Evolutionary conservation across 2,113 vertebrate species (phyloP), one percentile per base, ranked within the genome.

Genomic region (Pycnonotus jocosus): DNA sequence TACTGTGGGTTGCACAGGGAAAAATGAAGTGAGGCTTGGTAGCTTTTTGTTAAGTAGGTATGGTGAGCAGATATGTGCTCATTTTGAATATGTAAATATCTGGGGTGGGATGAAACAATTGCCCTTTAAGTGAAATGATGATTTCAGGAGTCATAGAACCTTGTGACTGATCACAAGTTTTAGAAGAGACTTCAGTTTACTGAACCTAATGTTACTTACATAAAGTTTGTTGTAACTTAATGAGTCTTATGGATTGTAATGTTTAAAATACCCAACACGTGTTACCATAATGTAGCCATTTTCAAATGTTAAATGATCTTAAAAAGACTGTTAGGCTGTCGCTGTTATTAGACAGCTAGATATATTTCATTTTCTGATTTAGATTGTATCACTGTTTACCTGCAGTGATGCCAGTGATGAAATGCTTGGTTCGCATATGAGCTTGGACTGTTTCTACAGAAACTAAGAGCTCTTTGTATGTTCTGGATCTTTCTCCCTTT

Each of bases 151-250:
- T 93, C 76, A 78, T 5, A 83, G 86, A 83, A 33, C 88, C 96
- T 96, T 96, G 94, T 97, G 96, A 96, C 95, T 81, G 88, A 84
- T 97, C 96, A 97, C 94, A 93, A 93, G 96, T 84, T 92, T 81
- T 84, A 81, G 72, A 74, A 68, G 81, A 91, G 44, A 56, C 68
- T 95, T 90, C 50, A 62, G 51, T 48, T 93, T 64, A 64, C 61
- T 54, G 72, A 94, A 71, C 15, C 21, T 95, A 71, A 74, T 71
- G n/a, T 95, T 91, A 73, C 68, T 93, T 91, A 82, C 58, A 18
- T 90, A 61, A 90, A 78, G 65, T 94, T 90, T 83, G 31, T 70
- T 8, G 2, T 90, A 92, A 56, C 51, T 86, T 81, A 81, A 62
- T 2, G 4, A 91, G 40, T 68, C 56, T 56, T 66, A 85, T 5